Conservation (phyloP, 2,888 invertebrate species). For the Tipula vernalis region DNA sequence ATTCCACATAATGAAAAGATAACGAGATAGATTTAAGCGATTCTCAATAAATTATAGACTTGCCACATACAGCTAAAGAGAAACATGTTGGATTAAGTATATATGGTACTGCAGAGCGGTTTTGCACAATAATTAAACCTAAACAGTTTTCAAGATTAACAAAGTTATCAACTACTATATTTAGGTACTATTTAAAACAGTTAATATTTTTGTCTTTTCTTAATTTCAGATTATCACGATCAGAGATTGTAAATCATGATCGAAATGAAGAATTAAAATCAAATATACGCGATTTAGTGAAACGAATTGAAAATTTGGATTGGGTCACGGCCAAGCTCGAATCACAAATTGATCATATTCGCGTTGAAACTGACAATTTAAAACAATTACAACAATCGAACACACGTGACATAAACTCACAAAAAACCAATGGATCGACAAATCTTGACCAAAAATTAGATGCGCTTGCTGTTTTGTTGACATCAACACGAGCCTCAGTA, state of each 20-base stretch:
- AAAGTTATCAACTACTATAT: background rate
- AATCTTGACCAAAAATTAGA: slow-evolving; percentile 20
- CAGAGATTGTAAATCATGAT: slow-evolving; percentile 33
- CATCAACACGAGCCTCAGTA: slow-evolving; percentile 23
- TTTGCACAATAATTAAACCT: background rate
- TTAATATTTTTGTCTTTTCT: background rate
- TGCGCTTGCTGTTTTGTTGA: slow-evolving; percentile 25
- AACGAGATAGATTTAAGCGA: background rate
- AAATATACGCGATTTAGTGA: slow-evolving; percentile 33
- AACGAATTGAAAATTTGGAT: slow-evolving; percentile 34
- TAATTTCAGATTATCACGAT: slow-evolving; percentile 28
- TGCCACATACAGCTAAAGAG: background rate
- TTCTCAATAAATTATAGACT: background rate
- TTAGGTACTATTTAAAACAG: background rate
- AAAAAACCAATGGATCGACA: background rate
- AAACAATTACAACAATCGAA: slow-evolving; percentile 15
- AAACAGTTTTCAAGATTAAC: background rate
- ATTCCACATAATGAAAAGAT: background rate
- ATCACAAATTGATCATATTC: slow-evolving; percentile 30
- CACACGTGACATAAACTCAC: background rate
- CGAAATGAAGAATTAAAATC: slow-evolving; percentile 32
- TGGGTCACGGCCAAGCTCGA: slow-evolving; percentile 31
- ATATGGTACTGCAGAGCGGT: background rate
- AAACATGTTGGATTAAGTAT: background rate
- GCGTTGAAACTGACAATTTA: slow-evolving; percentile 28